phyloP scores from a whole-genome alignment of 2,888 invertebrate species.

The Ellobium chinense region DNA sequence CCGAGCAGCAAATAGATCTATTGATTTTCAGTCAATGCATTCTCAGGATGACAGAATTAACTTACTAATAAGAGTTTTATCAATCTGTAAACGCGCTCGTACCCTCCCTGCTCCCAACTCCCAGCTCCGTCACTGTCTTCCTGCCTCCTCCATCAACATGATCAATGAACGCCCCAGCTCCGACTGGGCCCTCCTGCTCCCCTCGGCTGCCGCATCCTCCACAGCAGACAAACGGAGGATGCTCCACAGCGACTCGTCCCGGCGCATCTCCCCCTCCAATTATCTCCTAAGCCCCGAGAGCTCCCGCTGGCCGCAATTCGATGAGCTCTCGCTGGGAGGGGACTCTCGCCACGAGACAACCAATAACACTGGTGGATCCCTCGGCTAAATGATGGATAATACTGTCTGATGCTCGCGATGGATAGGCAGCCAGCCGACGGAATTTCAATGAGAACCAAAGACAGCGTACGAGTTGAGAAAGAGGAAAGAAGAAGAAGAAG shows the following conservation, averaged over 20 bases:
- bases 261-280: slow-evolving; percentile 22
- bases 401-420: neutral
- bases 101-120: neutral
- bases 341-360: neutral
- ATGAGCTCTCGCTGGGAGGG: slow-evolving; percentile 14
- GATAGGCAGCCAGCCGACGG: neutral
- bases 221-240: neutral
- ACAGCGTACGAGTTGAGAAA: neutral
- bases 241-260: neutral
- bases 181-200: neutral
- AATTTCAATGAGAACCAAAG: neutral
- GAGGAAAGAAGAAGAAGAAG: neutral
- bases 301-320: slow-evolving; percentile 15
- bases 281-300: slow-evolving; percentile 27
- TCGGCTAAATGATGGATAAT: neutral
- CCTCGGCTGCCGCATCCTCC: neutral
- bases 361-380: neutral
- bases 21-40: no score
- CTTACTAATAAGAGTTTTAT: no score
- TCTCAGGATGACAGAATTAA: no score
- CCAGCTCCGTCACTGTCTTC: neutral
- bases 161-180: slow-evolving; percentile 27
- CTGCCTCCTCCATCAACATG: neutral
- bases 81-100: neutral
- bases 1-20: no score